These are phyloP conservation scores for Congeria kusceri DNA, from an alignment of 2,888 invertebrate species.

Conservation along the genomic window DNA sequence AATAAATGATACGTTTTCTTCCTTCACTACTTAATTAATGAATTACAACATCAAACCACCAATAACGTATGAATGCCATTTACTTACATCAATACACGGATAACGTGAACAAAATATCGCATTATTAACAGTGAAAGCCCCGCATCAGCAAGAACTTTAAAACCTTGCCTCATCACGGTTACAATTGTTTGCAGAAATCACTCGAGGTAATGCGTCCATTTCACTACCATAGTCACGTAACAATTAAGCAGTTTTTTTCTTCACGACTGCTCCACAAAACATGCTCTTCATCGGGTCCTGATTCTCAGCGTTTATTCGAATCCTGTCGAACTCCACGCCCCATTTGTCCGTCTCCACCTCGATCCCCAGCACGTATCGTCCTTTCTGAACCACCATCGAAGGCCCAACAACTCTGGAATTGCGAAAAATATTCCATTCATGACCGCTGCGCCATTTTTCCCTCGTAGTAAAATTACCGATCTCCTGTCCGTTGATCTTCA, in stretches of 20 bases:
- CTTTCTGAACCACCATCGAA: constrained; percentile 1
- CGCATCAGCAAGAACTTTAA: no score
- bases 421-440: constrained; percentile 42
- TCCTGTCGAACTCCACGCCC: constrained; percentile 42
- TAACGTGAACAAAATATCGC: no score
- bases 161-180: no score
- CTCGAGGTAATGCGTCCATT: no score
- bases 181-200: no score
- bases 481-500: constrained; percentile 8
- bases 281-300: background rate
- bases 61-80: no score
- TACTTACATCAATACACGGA: no score
- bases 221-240: background rate
- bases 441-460: constrained; percentile 41
- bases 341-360: constrained; percentile 27
- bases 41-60: no score
- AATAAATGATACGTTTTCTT: no score
- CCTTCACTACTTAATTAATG: no score
- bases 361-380: constrained; percentile 13
- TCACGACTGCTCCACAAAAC: constrained; percentile 11
- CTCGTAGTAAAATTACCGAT: constrained; percentile 21
- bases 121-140: no score
- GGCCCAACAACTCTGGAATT: constrained; percentile 20
- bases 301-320: constrained; percentile 34
- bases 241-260: background rate